These are phyloP conservation scores for Vespertilio murinus DNA, from an alignment of 2,797 vertebrate genomes.

Conservation along the genomic window DNA sequence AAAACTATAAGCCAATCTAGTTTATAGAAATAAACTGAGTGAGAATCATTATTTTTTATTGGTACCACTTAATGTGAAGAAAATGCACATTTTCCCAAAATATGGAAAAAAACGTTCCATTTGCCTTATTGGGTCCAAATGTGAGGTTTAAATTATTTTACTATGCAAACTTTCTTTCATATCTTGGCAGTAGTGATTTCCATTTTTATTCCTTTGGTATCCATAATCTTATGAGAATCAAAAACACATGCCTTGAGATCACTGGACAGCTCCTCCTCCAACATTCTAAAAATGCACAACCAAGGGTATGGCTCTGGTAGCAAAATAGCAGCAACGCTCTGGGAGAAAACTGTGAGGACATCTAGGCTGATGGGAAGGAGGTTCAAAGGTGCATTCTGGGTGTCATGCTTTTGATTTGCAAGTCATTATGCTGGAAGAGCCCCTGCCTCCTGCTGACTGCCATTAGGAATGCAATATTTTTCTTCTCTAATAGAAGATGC, in stretches of 20 bases:
- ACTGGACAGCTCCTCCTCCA: slow-evolving; percentile 84
- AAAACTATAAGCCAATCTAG: slow-evolving; percentile 89
- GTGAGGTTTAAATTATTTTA: slow-evolving; percentile 91
- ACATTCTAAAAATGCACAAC: slow-evolving; percentile 78
- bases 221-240: slow-evolving; percentile 90
- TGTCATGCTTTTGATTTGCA: slow-evolving; percentile 85
- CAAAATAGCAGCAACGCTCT: slow-evolving; percentile 78
- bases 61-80: slow-evolving; percentile 89
- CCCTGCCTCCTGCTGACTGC: slow-evolving; percentile 79
- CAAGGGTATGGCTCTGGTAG: slow-evolving; percentile 81
- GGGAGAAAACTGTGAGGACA: slow-evolving; percentile 81
- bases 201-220: slow-evolving; percentile 92
- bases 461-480: slow-evolving; percentile 68
- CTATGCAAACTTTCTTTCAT: slow-evolving; percentile 90
- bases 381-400: slow-evolving; percentile 79
- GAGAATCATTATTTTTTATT: slow-evolving; percentile 92
- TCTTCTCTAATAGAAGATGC: slow-evolving; percentile 69
- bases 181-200: slow-evolving; percentile 91
- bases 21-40: slow-evolving; percentile 89
- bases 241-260: slow-evolving; percentile 90
- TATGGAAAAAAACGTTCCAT: slow-evolving; percentile 87
- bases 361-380: slow-evolving; percentile 74
- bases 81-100: slow-evolving; percentile 89
- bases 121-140: slow-evolving; percentile 90
- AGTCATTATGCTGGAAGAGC: slow-evolving; percentile 81